phyloP scores from a whole-genome alignment of 2,888 invertebrate species.

The Omphaloscelis lunosa region DNA sequence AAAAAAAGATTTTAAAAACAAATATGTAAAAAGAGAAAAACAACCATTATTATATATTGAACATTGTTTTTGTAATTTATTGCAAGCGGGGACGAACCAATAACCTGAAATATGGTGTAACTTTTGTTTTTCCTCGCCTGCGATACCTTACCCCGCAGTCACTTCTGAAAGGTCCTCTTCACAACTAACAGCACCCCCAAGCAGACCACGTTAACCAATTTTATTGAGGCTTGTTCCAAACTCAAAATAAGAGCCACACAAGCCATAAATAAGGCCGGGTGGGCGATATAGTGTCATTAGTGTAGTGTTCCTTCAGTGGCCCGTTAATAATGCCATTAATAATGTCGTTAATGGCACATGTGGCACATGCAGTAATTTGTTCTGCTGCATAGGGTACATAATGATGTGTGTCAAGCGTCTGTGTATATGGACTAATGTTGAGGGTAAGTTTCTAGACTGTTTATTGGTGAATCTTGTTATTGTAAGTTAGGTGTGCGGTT shows the following conservation, averaged over 20 bases:
- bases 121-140: no score
- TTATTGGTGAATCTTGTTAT: conserved; percentile 1
- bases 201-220: background rate
- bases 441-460: conserved; percentile 1
- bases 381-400: conserved; percentile 19
- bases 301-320: conserved; percentile 45
- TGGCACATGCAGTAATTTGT: conserved; percentile 55
- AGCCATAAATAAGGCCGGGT: conserved; percentile 55
- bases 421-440: background rate
- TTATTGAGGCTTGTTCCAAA: background rate
- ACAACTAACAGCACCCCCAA: background rate
- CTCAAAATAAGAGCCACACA: conserved; percentile 33
- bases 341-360: conserved; percentile 52
- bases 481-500: background rate
- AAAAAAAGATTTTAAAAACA: no score
- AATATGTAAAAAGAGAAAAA: no score
- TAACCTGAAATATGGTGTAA: no score
- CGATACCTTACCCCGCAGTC: background rate
- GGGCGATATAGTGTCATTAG: conserved; percentile 60
- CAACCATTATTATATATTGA: no score
- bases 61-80: no score
- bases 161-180: background rate
- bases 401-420: conserved; percentile 27
- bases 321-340: conserved; percentile 58
- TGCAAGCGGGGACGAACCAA: no score